Conservation (phyloP, 2,113 vertebrate genomes). For the Aphelocoma coerulescens region DNA sequence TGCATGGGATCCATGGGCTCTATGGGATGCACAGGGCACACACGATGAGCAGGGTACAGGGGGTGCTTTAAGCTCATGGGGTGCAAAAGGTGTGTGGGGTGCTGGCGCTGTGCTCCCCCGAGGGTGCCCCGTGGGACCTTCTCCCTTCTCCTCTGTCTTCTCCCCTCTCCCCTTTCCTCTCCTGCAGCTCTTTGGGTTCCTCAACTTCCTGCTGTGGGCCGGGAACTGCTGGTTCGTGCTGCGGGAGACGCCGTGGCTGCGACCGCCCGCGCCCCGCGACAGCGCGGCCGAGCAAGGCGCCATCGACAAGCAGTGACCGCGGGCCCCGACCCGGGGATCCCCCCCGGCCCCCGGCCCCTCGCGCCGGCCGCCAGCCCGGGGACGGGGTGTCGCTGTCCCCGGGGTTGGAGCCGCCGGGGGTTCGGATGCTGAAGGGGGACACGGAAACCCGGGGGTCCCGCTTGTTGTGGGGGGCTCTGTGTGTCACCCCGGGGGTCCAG, state of each 20-base stretch:
- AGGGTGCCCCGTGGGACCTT: background rate
- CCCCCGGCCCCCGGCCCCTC: background rate
- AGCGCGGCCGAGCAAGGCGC: slow-evolving; percentile 72
- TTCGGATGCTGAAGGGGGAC: background rate
- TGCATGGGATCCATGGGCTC: rapidly evolving
- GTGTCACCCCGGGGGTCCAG: background rate
- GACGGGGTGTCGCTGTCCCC: background rate
- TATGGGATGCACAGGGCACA: rapidly evolving
- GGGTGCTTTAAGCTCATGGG: rapidly evolving
- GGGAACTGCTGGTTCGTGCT: slow-evolving; percentile 97
- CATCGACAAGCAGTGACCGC: slow-evolving; percentile 70
- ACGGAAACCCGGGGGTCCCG: background rate
- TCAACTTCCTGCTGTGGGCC: slow-evolving; percentile 91
- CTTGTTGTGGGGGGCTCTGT: background rate
- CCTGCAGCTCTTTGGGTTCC: slow-evolving; percentile 89
- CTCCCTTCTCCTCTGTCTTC: background rate
- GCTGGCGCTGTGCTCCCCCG: background rate
- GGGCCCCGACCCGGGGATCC: background rate
- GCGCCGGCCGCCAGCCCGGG: slow-evolving; percentile 25
- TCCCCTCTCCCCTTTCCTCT: background rate
- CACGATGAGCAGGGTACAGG: background rate
- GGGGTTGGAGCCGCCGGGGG: background rate
- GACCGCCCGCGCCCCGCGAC: slow-evolving; percentile 62
- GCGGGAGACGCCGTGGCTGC: slow-evolving; percentile 90
- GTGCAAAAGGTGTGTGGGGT: too few relatives aligned